These are phyloP conservation scores for Conger conger DNA, from an alignment of 2,113 vertebrate genomes.

Conservation along the genomic window DNA sequence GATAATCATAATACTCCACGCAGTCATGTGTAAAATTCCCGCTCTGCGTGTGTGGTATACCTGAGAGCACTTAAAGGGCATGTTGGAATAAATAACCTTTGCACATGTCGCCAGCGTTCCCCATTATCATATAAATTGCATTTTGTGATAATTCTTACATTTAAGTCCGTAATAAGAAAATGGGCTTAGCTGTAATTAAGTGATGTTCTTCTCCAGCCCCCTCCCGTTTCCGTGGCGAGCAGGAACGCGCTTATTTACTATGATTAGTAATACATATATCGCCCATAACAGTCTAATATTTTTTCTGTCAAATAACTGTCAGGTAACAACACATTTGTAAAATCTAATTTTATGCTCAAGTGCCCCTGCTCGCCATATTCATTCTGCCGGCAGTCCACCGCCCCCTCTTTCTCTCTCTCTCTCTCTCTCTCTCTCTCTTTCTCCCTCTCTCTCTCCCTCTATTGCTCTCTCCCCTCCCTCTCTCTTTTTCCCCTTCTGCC, in stretches of 20 bases:
- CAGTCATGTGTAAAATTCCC: background rate
- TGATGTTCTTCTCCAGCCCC: slow-evolving; percentile 39
- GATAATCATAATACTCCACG: background rate
- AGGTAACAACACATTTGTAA: slow-evolving; percentile 82
- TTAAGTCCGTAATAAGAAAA: slow-evolving; percentile 56
- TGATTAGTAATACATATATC: slow-evolving; percentile 70
- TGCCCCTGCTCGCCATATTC: slow-evolving; percentile 73
- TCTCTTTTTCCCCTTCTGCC: background rate
- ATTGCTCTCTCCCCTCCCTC: slow-evolving; percentile 30
- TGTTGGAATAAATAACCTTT: slow-evolving; percentile 38
- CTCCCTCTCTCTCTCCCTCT: slow-evolving; percentile 25
- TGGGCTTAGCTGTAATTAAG: slow-evolving; percentile 60
- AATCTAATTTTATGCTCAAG: slow-evolving; percentile 85
- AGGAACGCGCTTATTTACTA: slow-evolving; percentile 66
- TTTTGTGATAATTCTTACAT: slow-evolving; percentile 53
- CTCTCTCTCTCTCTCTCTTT: slow-evolving; percentile 43
- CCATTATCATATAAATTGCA: slow-evolving; percentile 68
- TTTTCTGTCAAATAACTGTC: slow-evolving; percentile 72
- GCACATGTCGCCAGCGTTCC: slow-evolving; percentile 31
- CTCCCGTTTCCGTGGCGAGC: slow-evolving; percentile 42
- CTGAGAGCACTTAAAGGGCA: slow-evolving; percentile 13
- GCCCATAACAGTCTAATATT: slow-evolving; percentile 68
- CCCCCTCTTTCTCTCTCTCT: slow-evolving; percentile 41
- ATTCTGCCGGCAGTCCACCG: slow-evolving; percentile 65
- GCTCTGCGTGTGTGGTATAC: background rate